Evolutionary conservation across 2,888 invertebrate species (phyloP).

Genomic region (Idaea aversata): DNA sequence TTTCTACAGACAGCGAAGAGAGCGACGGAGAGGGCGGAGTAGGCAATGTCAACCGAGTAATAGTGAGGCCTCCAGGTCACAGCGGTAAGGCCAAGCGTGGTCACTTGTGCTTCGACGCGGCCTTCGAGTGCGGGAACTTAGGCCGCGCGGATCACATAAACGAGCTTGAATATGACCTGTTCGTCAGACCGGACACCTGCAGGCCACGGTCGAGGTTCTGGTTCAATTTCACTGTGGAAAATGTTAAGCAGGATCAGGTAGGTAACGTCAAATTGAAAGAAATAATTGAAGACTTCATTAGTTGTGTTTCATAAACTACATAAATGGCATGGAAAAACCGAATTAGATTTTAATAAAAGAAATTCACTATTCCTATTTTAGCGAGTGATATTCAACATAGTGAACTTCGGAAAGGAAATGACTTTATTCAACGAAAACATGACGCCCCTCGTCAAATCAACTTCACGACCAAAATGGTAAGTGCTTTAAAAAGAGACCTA

Average conservation of each 20-base stretch:
- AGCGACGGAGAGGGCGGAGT: conserved; percentile 96
- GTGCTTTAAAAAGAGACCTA: background rate
- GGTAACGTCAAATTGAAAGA: conserved; percentile 10
- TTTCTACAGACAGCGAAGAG: conserved; percentile 88
- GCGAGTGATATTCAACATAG: conserved; percentile 97
- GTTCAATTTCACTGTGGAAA: conserved; percentile 99
- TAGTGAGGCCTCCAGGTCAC: conserved; percentile 94
- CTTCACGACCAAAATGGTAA: conserved; percentile 94
- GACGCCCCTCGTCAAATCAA: conserved; percentile 96
- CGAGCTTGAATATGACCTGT: conserved; percentile 97
- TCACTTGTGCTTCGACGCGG: conserved; percentile 97
- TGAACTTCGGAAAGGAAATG: conserved; percentile 96
- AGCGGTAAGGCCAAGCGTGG: conserved; percentile 98
- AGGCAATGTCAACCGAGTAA: conserved; percentile 93
- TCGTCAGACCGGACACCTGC: conserved; percentile 97
- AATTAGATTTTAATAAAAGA: no score
- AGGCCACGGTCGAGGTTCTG: conserved; percentile 95
- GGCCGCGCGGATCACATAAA: conserved; percentile 96
- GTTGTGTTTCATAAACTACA: no score
- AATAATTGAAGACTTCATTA: background rate
- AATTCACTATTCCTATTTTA: conserved; percentile 68
- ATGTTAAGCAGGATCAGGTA: conserved; percentile 95
- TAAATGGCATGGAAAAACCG: no score
- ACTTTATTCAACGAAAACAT: conserved; percentile 94
- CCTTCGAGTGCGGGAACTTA: conserved; percentile 97